phyloP scores from a whole-genome alignment of 2,797 vertebrate species.

The Aphelocoma californica region DNA sequence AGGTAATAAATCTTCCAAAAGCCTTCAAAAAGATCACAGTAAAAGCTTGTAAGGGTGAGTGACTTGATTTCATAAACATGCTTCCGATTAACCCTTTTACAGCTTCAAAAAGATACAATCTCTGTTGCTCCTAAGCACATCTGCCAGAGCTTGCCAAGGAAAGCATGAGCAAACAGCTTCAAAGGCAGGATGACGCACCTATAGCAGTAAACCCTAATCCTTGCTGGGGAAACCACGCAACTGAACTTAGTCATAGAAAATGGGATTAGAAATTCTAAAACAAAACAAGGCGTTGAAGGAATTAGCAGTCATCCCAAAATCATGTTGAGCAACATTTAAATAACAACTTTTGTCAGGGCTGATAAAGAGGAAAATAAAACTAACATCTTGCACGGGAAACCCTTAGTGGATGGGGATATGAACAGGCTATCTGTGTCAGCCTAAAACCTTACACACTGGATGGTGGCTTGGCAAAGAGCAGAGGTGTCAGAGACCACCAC shows the following conservation, averaged over 20 bases:
- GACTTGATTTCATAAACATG: not conserved
- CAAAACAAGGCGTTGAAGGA: constrained; percentile 40
- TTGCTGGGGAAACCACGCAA: constrained; percentile 4
- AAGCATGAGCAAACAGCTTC: constrained; percentile 62
- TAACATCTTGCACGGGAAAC: not conserved
- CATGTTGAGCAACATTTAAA: constrained; percentile 19
- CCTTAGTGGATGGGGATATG: accelerated
- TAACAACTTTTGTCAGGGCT: not conserved
- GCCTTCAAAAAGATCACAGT: not conserved
- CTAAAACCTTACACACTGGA: not conserved
- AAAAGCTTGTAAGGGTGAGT: not conserved
- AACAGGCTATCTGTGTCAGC: not conserved
- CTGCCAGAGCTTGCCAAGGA: constrained; percentile 45
- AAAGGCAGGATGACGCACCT: constrained; percentile 52
- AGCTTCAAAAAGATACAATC: not conserved
- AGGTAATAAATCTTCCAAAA: not conserved
- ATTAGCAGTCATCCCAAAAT: not conserved
- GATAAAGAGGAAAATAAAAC: not conserved
- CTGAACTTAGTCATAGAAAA: constrained; percentile 46
- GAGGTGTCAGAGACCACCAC: not conserved
- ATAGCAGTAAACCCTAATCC: constrained; percentile 46
- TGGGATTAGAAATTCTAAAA: constrained; percentile 33
- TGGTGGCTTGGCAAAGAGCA: not conserved
- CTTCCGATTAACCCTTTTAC: constrained; percentile 47
- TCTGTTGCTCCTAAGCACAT: not conserved